Base-by-base conservation (phyloP, 2,888 invertebrate genomes). In the Embidobia sp. region DNA sequence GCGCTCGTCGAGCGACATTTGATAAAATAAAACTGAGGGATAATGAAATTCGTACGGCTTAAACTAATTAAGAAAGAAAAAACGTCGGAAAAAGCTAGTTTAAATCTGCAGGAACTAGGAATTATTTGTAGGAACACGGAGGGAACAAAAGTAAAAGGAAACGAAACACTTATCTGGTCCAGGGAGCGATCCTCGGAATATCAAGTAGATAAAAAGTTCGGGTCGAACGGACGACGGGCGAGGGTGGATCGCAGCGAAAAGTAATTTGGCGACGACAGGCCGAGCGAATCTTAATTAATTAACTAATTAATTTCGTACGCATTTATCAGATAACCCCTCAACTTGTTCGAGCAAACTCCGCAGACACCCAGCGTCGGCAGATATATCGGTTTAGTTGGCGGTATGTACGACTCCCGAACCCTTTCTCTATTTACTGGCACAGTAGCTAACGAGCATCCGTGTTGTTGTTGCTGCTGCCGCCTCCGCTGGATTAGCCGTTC, bases 241-340 rank as follows among this genome's bases (percentile, higher is more conserved):
- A n/a, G n/a, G n/a, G n/a, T n/a, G n/a, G n/a, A n/a, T n/a, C n/a
- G n/a, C n/a, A n/a, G 22, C 37, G 46, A 44, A 66, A 72, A 75
- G 70, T 55, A 66, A 67, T 67, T 72, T 53, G 64, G 27, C 64
- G 70, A 57, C 63, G 53, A 70, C 63, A 53, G 63, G 57, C 53
- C 75, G 57, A 46, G 79, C 80, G 80, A 83, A 83, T 84, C 82
- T 84, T 80, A 83, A 85, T 81, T 84, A 83, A 83, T 87, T 85
- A 85, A 84, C 82, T 85, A 87, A 87, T 86, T 85, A 85, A 86
- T 85, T 85, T 82, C 67, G 78, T 70, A 80, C 76, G 77, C 81
- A 81, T 84, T 86, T 84, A 85, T 86, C 86, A 81, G 84, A 85
- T 85, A 79, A 82, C 81, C 81, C 78, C 61, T 77, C 64, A 77